Base-by-base conservation (phyloP, 35 echinoderm and acorn worm species). In the Nesometra sesokonis region DNA sequence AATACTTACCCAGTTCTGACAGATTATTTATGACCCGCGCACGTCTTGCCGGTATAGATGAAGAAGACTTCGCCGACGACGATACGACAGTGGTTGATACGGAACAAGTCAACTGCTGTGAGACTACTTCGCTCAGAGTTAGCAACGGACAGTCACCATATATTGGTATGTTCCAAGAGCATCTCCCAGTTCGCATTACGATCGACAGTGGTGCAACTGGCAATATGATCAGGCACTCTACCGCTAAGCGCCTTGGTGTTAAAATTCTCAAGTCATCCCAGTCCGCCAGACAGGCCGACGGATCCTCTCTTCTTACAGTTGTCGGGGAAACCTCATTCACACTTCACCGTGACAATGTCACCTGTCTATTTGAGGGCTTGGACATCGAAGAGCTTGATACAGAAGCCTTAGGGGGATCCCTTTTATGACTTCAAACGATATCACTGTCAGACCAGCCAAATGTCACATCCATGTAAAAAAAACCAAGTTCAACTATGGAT, bases 201-300 rank as follows among this genome's bases (percentile, higher is more conserved):
- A 67, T 92, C 11, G 90, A 95, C 84, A 95, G 87, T 57, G 87
- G 90, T 52, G 87, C 84, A 86, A n/a, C 86, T n/a, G 90, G 84
- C 0, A 89, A 95, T 37, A 92, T 95, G 77, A 84, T 95, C 19
- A 19, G 84, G n/a, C 88, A 52, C 27, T 87, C 84, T 32, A 87
- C 90, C 17, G 88, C 86, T 2, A 77, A 35, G 33, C 80, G 77
- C 11, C 40, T 92, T 0, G 82, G 83, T 30, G 84, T 82, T 30
- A 38, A 77, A 21, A 90, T 89, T 15, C 76, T n/a, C 3, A 23
- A 15, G 8, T 33, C 80, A 47, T 84, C 33, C 36, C 89, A 94
- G 30, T 97, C 94, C 19, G 88, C 91, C 9, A 85, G 88, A 35
- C 94, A 93, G 37, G 94, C 91, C 4, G 94, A 97, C 88, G 91